Evolutionary conservation across 2,113 vertebrate genomes (phyloP), one percentile per base, ranked within the genome.

Genomic region (Chaetodon auriga): DNA sequence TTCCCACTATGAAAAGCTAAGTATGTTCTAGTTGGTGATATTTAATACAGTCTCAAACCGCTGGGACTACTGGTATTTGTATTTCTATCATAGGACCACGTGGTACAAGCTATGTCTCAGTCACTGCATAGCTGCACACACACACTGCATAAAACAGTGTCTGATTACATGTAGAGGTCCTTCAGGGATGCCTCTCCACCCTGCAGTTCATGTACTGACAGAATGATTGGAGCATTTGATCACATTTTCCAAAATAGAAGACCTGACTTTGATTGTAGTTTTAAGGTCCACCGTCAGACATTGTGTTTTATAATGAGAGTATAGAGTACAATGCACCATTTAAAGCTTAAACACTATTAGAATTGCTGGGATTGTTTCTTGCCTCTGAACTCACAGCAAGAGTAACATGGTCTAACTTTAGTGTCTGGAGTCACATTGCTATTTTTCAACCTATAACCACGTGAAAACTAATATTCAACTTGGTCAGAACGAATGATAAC

Each of bases 1-100:
- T 78, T 64, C 57, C 71, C 75, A 88, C 84, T 87, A 89, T 92
- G 76, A 84, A 85, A 82, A 89, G 65, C 48, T 61, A 91, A 73
- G 82, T 91, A 88, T 89, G 88, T 84, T 78, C 82, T 68, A 72
- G 76, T 90, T 78, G 36, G 89, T 93, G 94, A 94, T 91, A 94
- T 94, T 91, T 81, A 92, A 93, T 86, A 83, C 23, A 54, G 53
- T 4, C 23, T 61, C 84, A 87, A 77, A 51, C 83, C 90, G 81
- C 55, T 57, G 51, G 71, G 82, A 91, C 72, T 41, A 16, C 76
- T 88, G 90, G 63, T 76, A 87, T 91, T 90, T 89, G 83, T 88
- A 87, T 88, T 78, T 87, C 81, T 85, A 83, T 83, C 61, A 83
- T 13, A 35, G 78, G 65, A 60, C 43, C 68, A 84, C 77, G 54